phyloP scores from a whole-genome alignment of 2,797 vertebrate species.

The Sebastes trivittatus region DNA sequence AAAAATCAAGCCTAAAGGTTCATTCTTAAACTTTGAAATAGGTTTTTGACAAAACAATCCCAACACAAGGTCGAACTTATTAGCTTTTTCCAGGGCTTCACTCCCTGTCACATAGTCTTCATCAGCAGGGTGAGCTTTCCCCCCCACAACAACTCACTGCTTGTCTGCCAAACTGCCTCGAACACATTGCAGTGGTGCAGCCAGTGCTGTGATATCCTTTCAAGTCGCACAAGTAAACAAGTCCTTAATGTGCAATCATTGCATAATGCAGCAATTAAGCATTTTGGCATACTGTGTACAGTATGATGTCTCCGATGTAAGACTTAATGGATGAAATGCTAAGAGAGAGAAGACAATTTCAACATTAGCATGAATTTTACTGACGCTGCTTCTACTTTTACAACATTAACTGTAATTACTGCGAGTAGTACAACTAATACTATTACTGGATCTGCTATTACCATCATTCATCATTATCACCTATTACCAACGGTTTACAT shows the following conservation, averaged over 20 bases:
- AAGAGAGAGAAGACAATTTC: background rate
- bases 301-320: background rate
- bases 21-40: background rate
- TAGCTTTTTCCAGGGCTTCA: background rate
- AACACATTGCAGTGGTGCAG: background rate
- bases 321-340: background rate
- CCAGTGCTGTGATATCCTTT: background rate
- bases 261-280: conserved; percentile 7
- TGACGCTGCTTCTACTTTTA: background rate
- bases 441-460: background rate
- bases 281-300: background rate
- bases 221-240: background rate
- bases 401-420: background rate
- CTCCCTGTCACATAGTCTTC: background rate
- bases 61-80: background rate
- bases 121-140: background rate
- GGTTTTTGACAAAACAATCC: background rate
- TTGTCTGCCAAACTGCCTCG: background rate
- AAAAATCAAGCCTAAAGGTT: background rate
- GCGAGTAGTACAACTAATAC: background rate
- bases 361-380: background rate
- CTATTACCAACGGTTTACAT: too few species aligned
- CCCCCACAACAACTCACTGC: background rate
- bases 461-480: too few species aligned
- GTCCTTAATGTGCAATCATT: conserved; percentile 1